These are phyloP conservation scores for Falco biarmicus DNA, from an alignment of 2,797 vertebrate genomes.

Conservation along the genomic window DNA sequence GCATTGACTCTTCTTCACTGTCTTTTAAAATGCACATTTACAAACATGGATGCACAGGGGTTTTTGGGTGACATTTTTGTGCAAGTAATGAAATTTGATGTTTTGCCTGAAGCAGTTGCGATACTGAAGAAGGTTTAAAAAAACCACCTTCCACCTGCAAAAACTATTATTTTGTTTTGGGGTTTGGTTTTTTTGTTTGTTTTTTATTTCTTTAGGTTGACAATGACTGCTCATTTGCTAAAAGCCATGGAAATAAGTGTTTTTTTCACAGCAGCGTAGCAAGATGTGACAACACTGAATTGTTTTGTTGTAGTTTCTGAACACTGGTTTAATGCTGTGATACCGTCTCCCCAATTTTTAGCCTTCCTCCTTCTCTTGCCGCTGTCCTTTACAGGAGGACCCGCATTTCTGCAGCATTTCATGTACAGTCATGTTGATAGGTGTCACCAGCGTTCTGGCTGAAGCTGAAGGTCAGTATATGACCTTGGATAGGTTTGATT, in stretches of 20 bases:
- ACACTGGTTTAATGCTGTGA: not conserved
- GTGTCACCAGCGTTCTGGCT: not conserved
- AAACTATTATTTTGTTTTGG: not conserved
- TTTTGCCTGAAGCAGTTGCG: not conserved
- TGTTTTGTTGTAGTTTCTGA: not conserved
- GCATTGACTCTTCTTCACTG: not conserved
- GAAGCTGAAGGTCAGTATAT: not conserved
- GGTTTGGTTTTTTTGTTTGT: no score
- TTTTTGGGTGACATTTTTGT: not conserved
- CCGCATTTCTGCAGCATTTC: not conserved
- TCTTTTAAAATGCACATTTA: not conserved
- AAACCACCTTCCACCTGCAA: not conserved
- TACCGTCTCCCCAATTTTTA: not conserved
- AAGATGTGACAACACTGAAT: not conserved
- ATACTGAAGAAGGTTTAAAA: not conserved
- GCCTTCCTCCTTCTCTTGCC: not conserved
- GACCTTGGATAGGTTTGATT: not conserved
- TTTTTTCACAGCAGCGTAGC: not conserved
- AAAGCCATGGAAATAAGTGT: not conserved
- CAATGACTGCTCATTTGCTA: not conserved
- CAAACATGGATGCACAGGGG: not conserved
- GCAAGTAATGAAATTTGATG: not conserved
- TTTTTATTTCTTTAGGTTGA: not conserved
- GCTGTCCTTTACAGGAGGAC: not conserved
- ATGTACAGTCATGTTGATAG: rapidly evolving